Evolutionary conservation across 2,888 invertebrate genomes (phyloP), one percentile per base, ranked within the genome.

Genomic region (Latrodectus elegans): DNA sequence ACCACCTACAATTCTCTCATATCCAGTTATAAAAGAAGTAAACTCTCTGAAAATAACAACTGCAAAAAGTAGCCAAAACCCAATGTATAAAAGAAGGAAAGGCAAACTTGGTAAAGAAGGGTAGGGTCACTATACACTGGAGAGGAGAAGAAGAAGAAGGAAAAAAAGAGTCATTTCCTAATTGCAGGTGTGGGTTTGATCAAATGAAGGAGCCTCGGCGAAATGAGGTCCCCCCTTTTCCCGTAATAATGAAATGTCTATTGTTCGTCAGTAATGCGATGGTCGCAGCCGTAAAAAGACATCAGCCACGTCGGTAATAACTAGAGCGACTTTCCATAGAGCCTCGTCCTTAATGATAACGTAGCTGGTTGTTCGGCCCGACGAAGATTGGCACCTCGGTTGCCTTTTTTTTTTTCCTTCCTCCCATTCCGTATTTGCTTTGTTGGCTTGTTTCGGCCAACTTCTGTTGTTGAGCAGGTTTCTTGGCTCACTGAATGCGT

Each of bases 251-350:
- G 86, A 86, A 86, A 76, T 71, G 86, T 76, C 80, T 71, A 81
- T 85, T 85, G 85, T 85, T 85, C 75, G 52, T 15, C 79, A 49
- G 80, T 80, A 80, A 85, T 85, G 79, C 65, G 70, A 78, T 65
- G 79, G 84, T 84, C 84, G 84, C 84, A 60, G 84, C 80, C 84
- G 68, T 68, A 80, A 71, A 85, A 75, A 86, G 86, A 86, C 86
- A 86, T 86, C 86, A 82, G 60, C 68, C 53, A 26, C n/a, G 71
- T 49, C 55, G 26, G 67, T 74, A 82, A 82, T 82, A 73, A 74
- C 53, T 64, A 55, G 74, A 74, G 74, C 74, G 70, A 53, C 78
- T 51, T 52, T 72, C 85, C 80, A 80, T 80, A 85, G 70, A 75
- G 85, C 60, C 60, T 26, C 60, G 52, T 26, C 60, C 60, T 15